These are phyloP conservation scores for Neuroscelio doddi DNA, from an alignment of 2,888 invertebrate species.

Conservation along the genomic window DNA sequence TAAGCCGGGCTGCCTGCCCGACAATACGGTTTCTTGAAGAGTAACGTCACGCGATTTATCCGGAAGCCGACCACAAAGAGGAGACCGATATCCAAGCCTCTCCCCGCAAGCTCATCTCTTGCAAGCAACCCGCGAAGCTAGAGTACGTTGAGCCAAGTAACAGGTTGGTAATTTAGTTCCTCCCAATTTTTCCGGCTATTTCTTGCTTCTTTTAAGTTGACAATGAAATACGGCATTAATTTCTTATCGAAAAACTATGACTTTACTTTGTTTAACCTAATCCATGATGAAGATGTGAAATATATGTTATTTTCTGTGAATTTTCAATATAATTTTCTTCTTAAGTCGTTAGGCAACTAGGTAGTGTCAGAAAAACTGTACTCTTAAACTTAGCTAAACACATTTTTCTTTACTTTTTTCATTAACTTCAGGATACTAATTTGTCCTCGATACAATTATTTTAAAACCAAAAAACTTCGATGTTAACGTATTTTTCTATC, in stretches of 20 bases:
- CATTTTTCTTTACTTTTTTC: no score
- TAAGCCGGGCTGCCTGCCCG: conserved; percentile 71
- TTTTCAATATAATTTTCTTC: no score
- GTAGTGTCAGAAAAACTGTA: no score
- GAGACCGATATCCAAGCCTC: conserved; percentile 23
- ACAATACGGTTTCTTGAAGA: conserved; percentile 55
- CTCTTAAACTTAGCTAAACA: no score
- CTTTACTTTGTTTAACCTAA: no score
- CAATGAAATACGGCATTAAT: background rate
- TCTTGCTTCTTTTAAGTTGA: background rate
- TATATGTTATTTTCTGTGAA: no score
- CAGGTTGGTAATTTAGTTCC: conserved; percentile 65
- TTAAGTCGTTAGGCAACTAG: no score
- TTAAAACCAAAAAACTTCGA: no score
- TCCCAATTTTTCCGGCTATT: conserved; percentile 25
- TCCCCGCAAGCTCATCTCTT: conserved; percentile 14
- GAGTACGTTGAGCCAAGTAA: conserved; percentile 57
- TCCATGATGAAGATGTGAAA: no score
- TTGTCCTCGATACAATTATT: no score
- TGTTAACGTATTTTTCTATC: no score
- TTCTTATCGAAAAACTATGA: background rate
- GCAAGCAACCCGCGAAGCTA: conserved; percentile 32
- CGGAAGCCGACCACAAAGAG: conserved; percentile 35
- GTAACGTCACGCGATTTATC: conserved; percentile 41
- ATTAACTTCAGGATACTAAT: no score